phyloP scores from a whole-genome alignment of 1,140 invertebrate genomes.

The Helicoverpa zea region DNA sequence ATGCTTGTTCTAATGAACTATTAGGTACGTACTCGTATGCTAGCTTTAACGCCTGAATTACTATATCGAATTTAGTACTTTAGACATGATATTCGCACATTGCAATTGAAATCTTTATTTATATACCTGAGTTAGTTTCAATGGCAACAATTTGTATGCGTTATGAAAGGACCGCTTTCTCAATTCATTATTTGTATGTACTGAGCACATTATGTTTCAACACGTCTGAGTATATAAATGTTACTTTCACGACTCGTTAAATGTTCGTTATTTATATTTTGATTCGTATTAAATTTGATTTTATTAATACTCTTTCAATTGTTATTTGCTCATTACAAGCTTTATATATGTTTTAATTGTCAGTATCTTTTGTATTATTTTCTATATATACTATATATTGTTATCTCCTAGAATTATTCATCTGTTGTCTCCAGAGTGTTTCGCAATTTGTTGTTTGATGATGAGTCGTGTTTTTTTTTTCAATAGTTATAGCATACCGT shows the following conservation, averaged over 20 bases:
- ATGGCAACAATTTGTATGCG: not conserved
- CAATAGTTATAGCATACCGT: no score
- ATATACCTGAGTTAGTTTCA: not conserved
- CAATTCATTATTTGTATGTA: conserved; percentile 2
- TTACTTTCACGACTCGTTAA: conserved; percentile 19
- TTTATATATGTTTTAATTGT: not conserved
- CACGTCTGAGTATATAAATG: not conserved
- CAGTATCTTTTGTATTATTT: not conserved
- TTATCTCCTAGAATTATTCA: no score
- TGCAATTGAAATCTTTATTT: not conserved
- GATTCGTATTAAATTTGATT: not conserved
- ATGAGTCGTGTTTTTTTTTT: no score
- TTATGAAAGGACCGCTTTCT: conserved; percentile 5
- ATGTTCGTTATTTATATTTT: conserved; percentile 4
- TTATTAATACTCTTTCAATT: not conserved
- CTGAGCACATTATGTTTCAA: not conserved
- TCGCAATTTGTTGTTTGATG: no score
- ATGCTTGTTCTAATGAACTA: not conserved
- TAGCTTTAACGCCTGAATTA: not conserved
- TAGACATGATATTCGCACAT: not conserved
- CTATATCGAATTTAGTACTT: not conserved
- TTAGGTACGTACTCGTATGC: not conserved
- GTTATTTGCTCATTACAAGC: not conserved
- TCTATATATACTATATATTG: no score
- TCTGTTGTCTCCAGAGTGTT: no score